Base-by-base conservation (phyloP, 2,113 vertebrate genomes). In the Crotalus horridus region DNA sequence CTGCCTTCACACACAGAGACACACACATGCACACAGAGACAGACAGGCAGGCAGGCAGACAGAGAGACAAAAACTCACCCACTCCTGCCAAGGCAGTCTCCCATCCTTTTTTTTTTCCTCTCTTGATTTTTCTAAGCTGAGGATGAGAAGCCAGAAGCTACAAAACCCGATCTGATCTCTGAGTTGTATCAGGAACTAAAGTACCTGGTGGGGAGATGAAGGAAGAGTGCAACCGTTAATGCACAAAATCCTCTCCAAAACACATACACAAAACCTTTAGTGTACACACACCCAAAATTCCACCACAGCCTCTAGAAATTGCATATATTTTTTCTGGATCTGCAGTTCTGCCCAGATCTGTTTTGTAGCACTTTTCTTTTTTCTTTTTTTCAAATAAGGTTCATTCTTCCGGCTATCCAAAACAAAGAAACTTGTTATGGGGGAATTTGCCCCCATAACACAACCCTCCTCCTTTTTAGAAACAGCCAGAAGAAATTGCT, bases 131-230 rank as follows among this genome's bases (percentile, higher is more conserved):
- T 93, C 91, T 4, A 0, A 90, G 43, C 6, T 74, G 1, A 92
- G 0, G 9, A 90, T 0, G 0, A 69, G 5, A 74, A 86, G 5
- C 48, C 0, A 0, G 21, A 0, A 0, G 54, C 0, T 1, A n/a
- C 0, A 0, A 54, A 46, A 17, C 20, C 1, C 8, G 21, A 23
- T 54, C 46, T 81, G 91, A 89, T 10, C 90, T 6, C 0, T 91
- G 10, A 0, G 0, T 23, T 0, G 1, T 6, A 0, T 3, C 0
- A 0, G 0, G 53, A 26, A 0, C 0, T 59, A 59, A 0, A 61
- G 4, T 7, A 54, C 0, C 6, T 33, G 39, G 11, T 43, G 61
- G 87, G 64, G 29, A 7, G 53, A 0, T 8, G 33, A 39, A 24
- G 10, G 0, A 26, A 64, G 48, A 1, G 54, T 0, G 0, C 11